A percentile compares a stretch with the other conserved stretches of the same genome.
phyloP scores from a whole-genome alignment of 2,888 invertebrate species.

The Fabriciana adippe region DNA sequence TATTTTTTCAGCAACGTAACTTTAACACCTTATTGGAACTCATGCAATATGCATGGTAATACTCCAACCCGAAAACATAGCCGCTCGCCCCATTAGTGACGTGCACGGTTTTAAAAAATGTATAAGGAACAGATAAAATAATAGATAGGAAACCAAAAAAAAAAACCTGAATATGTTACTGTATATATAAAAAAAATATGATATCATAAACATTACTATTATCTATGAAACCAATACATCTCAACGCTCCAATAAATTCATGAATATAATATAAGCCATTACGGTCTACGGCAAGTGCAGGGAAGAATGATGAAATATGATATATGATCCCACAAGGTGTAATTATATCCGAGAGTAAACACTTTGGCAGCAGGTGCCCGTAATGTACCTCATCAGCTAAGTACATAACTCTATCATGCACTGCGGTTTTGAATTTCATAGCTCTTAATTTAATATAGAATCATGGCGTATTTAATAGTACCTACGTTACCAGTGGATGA shows the following conservation, averaged over 20 bases:
- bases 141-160: neutral
- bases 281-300: constrained; percentile 29
- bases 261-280: constrained; percentile 21
- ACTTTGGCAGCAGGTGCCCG: constrained; percentile 30
- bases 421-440: constrained; percentile 24
- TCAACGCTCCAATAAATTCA: constrained; percentile 8
- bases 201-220: neutral
- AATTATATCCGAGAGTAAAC: constrained; percentile 40
- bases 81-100: constrained; percentile 31
- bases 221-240: constrained; percentile 9
- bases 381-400: constrained; percentile 38
- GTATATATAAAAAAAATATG: too few species aligned
- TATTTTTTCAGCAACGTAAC: constrained; percentile 54
- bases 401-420: constrained; percentile 25
- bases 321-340: constrained; percentile 49
- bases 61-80: constrained; percentile 55
- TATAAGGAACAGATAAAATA: neutral
- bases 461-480: neutral
- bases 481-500: too few species aligned
- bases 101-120: constrained; percentile 2
- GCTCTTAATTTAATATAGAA: constrained; percentile 13
- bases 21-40: constrained; percentile 70
- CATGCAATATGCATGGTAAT: constrained; percentile 76
- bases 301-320: constrained; percentile 60
- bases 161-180: too few species aligned